Evolutionary conservation across 2,113 vertebrate species (phyloP).

Genomic region (Eleginops maclovinus): DNA sequence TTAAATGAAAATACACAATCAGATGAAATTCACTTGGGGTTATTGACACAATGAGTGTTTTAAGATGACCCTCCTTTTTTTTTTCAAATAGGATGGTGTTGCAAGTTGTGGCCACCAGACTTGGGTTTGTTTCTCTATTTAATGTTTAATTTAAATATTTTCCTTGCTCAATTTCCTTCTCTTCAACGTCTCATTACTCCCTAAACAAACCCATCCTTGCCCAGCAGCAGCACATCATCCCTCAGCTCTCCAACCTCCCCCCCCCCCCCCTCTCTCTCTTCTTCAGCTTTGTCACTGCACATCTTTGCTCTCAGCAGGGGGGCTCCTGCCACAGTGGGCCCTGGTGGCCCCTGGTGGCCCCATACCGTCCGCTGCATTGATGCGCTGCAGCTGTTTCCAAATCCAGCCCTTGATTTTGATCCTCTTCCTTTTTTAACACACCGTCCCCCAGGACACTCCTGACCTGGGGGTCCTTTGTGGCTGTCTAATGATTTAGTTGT

Average conservation of each 20-base stretch:
- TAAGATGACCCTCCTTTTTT: background rate
- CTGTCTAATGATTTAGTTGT: slow-evolving; percentile 49
- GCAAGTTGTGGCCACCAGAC: background rate
- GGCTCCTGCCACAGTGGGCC: slow-evolving; percentile 64
- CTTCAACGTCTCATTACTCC: background rate
- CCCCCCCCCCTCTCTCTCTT: slow-evolving; percentile 42
- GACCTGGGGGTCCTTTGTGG: slow-evolving; percentile 68
- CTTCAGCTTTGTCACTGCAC: slow-evolving; percentile 75
- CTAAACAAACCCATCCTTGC: background rate
- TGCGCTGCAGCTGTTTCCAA: slow-evolving; percentile 84
- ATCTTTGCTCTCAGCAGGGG: slow-evolving; percentile 78
- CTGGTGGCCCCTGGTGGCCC: slow-evolving; percentile 62
- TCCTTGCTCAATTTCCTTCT: background rate
- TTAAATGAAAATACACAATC: background rate
- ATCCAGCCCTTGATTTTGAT: slow-evolving; percentile 83
- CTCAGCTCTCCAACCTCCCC: slow-evolving; percentile 17
- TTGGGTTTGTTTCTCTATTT: background rate
- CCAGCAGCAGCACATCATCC: slow-evolving; percentile 26
- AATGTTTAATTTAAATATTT: background rate
- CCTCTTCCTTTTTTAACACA: slow-evolving; percentile 64
- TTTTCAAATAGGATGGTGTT: background rate
- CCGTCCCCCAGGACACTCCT: slow-evolving; percentile 56
- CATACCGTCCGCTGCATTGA: slow-evolving; percentile 64
- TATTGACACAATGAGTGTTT: background rate
- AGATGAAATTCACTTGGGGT: background rate